Conservation (phyloP, 2,888 invertebrate genomes). For the Chymomyza fuscimana region DNA sequence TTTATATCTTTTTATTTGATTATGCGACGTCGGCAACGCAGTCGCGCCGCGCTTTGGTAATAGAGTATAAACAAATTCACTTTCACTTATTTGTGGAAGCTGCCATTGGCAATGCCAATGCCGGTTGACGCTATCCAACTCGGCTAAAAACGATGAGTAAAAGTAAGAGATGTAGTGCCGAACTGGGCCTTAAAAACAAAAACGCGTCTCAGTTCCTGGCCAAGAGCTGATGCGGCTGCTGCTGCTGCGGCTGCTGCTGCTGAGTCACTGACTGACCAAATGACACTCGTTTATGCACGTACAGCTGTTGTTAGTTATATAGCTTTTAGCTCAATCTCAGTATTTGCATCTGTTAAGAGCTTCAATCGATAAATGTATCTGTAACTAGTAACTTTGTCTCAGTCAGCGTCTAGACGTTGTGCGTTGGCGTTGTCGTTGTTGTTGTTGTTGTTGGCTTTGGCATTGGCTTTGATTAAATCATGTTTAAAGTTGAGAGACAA, state of each 20-base stretch:
- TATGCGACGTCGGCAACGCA: conserved; percentile 36
- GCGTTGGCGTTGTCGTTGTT: neutral
- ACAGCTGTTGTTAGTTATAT: neutral
- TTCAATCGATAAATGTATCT: neutral
- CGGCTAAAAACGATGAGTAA: conserved; percentile 3
- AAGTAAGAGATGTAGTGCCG: neutral
- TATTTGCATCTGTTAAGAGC: neutral
- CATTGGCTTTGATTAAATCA: neutral
- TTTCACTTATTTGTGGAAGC: conserved; percentile 70
- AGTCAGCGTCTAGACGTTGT: neutral
- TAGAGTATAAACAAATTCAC: conserved; percentile 64
- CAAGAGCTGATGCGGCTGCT: conserved; percentile 14
- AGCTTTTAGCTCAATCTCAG: neutral
- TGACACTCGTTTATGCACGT: conserved; percentile 8
- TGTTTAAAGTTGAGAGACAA: neutral
- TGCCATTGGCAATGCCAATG: conserved; percentile 30
- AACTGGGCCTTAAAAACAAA: neutral
- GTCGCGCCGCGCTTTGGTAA: neutral
- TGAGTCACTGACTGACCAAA: conserved; percentile 59
- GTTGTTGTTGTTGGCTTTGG: neutral
- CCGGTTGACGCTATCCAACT: neutral
- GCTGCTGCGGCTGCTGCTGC: conserved; percentile 35
- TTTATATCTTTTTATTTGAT: conserved; percentile 26
- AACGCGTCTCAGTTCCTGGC: neutral
- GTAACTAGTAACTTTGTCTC: neutral